These are phyloP conservation scores for Ryuthela nishihirai DNA, from an alignment of 2,888 invertebrate genomes.

Conservation along the genomic window DNA sequence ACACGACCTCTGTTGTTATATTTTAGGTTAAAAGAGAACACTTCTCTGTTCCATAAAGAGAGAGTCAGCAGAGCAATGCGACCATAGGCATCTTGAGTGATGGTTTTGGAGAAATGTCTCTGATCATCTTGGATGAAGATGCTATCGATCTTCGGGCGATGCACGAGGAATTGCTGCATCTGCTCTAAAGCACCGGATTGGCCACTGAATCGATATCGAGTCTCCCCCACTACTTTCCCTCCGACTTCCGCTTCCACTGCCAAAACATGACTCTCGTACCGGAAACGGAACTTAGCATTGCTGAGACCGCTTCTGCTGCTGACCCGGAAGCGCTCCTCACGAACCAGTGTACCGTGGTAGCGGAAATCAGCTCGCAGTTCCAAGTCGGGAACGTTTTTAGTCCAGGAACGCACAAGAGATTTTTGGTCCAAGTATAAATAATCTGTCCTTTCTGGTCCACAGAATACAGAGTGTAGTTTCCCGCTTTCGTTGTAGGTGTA, in stretches of 20 bases:
- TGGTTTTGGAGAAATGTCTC: constrained; percentile 71
- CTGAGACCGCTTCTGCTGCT: constrained; percentile 85
- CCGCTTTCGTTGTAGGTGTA: constrained; percentile 84
- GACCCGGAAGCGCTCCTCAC: constrained; percentile 63
- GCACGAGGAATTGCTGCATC: constrained; percentile 74
- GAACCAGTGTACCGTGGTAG: constrained; percentile 45
- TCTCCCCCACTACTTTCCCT: constrained; percentile 39
- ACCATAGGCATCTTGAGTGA: constrained; percentile 41
- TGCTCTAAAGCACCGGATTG: constrained; percentile 76
- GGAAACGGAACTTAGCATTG: constrained; percentile 87
- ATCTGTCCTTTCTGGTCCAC: constrained; percentile 49
- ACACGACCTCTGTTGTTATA: constrained; percentile 52
- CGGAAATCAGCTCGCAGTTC: constrained; percentile 43
- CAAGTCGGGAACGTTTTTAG: constrained; percentile 42
- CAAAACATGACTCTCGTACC: constrained; percentile 63
- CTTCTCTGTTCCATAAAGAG: constrained; percentile 43
- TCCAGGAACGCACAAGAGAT: constrained; percentile 44
- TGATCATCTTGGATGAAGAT: constrained; percentile 76
- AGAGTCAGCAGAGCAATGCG: constrained; percentile 39
- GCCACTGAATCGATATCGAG: constrained; percentile 65
- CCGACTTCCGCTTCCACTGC: constrained; percentile 40
- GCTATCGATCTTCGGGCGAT: constrained; percentile 67
- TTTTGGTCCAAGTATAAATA: constrained; percentile 44
- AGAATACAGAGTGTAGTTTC: constrained; percentile 57
- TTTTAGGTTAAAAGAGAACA: constrained; percentile 43